phyloP scores from a whole-genome alignment of 2,888 invertebrate genomes.

The Malthinus seriepunctatus region DNA sequence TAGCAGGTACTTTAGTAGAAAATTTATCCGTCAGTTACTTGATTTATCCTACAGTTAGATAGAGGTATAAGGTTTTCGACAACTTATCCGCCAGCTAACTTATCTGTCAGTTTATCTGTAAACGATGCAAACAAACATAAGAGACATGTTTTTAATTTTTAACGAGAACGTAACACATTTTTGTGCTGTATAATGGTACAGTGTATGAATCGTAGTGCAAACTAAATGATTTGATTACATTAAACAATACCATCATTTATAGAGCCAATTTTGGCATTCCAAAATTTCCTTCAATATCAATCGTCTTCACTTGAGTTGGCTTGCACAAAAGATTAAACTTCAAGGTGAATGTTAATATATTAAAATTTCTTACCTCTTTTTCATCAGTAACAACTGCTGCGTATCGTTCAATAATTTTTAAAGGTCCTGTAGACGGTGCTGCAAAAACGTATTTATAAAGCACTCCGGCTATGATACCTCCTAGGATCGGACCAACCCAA shows the following conservation, averaged over 20 bases:
- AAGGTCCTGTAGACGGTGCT: constrained; percentile 52
- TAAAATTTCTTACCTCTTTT: constrained; percentile 63
- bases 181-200: no score
- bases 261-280: constrained; percentile 11
- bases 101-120: no score
- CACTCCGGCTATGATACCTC: constrained; percentile 77
- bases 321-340: constrained; percentile 13
- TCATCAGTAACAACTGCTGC: constrained; percentile 63
- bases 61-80: no score
- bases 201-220: no score
- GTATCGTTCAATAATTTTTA: constrained; percentile 58
- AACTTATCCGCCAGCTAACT: no score
- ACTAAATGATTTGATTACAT: not conserved
- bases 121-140: no score
- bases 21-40: no score
- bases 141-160: no score
- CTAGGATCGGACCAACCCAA: constrained; percentile 86
- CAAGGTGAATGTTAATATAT: not conserved
- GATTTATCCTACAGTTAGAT: no score
- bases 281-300: constrained; percentile 22
- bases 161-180: no score
- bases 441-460: constrained; percentile 72
- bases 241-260: constrained; percentile 6
- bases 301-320: constrained; percentile 20
- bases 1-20: no score